phyloP scores from a whole-genome alignment of 2,888 invertebrate species.

The Lasioglossum lativentre region DNA sequence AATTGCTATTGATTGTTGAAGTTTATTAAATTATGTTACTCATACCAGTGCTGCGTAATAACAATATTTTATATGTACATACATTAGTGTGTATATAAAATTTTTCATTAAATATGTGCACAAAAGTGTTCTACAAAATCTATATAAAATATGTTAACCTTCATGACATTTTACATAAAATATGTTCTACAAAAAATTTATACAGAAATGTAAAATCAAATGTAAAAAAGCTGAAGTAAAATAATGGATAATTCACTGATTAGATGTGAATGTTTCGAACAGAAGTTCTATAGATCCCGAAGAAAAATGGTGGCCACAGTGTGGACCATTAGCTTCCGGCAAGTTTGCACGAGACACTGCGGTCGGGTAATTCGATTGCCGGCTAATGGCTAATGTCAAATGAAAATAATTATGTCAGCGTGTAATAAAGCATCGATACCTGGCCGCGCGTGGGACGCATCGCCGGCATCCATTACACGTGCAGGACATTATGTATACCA shows the following conservation, averaged over 20 bases:
- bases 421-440: slow-evolving; percentile 32
- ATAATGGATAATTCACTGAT: not conserved
- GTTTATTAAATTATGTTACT: not conserved
- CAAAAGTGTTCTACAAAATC: no score
- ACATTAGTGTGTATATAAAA: no score
- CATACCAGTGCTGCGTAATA: no score
- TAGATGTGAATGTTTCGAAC: not conserved
- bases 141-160: no score
- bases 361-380: slow-evolving; percentile 42
- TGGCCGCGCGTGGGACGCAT: slow-evolving; percentile 4
- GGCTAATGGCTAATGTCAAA: slow-evolving; percentile 45
- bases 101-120: no score
- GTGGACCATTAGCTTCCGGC: not conserved
- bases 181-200: not conserved
- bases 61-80: no score
- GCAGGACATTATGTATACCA: slow-evolving; percentile 19
- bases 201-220: not conserved
- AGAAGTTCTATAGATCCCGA: not conserved
- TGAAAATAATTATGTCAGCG: slow-evolving; percentile 49
- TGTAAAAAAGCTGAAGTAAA: no score
- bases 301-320: not conserved
- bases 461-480: slow-evolving; percentile 40
- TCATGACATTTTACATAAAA: not conserved
- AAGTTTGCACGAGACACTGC: slow-evolving; percentile 3
- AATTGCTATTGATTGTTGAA: no score